These are phyloP conservation scores for Mesoclemmys tuberculata DNA, from an alignment of 2,113 vertebrate genomes.

Conservation along the genomic window DNA sequence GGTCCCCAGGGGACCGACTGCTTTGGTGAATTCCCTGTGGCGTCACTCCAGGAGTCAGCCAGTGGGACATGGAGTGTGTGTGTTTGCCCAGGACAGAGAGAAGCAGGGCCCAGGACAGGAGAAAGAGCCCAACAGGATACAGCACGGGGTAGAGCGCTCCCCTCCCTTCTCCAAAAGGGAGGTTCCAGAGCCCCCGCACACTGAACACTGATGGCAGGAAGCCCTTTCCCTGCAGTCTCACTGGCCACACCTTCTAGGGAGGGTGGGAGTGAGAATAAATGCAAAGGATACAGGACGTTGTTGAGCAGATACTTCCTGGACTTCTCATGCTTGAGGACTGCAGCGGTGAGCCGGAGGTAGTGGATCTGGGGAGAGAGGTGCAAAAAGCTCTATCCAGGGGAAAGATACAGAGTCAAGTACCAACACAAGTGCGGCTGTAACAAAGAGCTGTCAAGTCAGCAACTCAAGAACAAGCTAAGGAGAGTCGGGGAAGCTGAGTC, in stretches of 20 bases:
- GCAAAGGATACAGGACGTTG: slow-evolving; percentile 95
- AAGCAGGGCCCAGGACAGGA: background rate
- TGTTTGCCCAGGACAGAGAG: background rate
- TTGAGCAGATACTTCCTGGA: slow-evolving; percentile 95
- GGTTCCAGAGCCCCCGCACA: background rate
- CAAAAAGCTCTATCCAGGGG: background rate
- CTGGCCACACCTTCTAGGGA: background rate
- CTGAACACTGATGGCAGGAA: background rate
- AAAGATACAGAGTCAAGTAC: background rate
- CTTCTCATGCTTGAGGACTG: slow-evolving; percentile 93
- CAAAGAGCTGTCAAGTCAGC: background rate
- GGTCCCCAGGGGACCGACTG: background rate
- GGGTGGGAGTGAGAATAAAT: background rate
- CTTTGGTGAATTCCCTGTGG: background rate
- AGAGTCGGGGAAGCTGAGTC: background rate
- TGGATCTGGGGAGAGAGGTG: slow-evolving; percentile 85
- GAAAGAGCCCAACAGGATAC: background rate
- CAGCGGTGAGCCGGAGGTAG: slow-evolving; percentile 93
- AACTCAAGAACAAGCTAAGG: background rate
- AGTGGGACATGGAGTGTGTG: background rate
- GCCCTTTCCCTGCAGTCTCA: background rate
- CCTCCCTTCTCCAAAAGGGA: background rate
- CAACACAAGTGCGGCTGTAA: background rate
- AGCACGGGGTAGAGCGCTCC: background rate
- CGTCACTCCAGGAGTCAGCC: background rate